Evolutionary conservation across 1,140 invertebrate species (phyloP).

Genomic region (Thaumetopoea pityocampa): DNA sequence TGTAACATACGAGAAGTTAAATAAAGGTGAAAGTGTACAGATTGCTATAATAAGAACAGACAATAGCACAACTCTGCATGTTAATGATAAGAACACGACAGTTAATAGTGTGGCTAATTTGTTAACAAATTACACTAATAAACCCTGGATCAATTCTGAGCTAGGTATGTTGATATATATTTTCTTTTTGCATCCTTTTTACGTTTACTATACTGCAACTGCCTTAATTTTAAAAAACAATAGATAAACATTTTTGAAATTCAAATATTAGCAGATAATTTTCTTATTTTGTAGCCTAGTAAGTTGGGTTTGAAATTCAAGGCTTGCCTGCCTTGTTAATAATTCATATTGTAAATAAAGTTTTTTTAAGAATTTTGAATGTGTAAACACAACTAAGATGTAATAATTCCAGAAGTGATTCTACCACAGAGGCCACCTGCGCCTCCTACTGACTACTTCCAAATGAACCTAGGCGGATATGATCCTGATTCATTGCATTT

Average conservation of each 20-base stretch:
- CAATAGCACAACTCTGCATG: constrained; percentile 86
- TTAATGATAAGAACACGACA: constrained; percentile 87
- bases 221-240: too few species aligned
- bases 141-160: constrained; percentile 90
- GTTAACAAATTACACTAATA: constrained; percentile 85
- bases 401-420: constrained; percentile 84
- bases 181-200: too few species aligned
- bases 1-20: constrained; percentile 84
- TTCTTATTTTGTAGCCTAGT: too few species aligned
- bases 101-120: constrained; percentile 82
- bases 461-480: constrained; percentile 92
- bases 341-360: constrained; percentile 1
- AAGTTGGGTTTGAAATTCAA: too few species aligned
- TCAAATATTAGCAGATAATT: too few species aligned
- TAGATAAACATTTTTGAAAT: too few species aligned
- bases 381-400: too few species aligned
- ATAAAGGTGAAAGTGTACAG: constrained; percentile 88
- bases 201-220: too few species aligned
- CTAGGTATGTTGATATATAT: constrained; percentile 73
- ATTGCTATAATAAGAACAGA: constrained; percentile 86
- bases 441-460: constrained; percentile 90
- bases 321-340: too few species aligned
- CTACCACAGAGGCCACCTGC: constrained; percentile 89
- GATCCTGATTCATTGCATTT: constrained; percentile 83
- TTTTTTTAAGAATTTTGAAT: too few species aligned